Conservation (phyloP, 2,797 vertebrate genomes). For the Eleutherodactylus coqui region DNA sequence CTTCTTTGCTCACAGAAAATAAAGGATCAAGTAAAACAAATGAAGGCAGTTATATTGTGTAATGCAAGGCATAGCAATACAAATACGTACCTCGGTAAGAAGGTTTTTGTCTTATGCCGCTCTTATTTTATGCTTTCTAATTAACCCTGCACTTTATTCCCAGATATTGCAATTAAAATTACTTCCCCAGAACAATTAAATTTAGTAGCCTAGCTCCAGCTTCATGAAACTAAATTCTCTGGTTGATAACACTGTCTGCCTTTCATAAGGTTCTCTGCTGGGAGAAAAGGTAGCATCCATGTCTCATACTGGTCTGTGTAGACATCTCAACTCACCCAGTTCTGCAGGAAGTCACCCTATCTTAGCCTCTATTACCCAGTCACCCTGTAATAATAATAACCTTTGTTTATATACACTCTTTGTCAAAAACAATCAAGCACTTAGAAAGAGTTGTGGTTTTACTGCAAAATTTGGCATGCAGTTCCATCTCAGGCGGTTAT, state of each 20-base stretch:
- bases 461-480: too few relatives aligned
- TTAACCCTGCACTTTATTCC: neutral
- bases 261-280: neutral
- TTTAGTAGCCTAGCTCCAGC: neutral
- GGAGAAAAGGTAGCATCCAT: neutral
- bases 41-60: neutral
- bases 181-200: neutral
- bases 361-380: too few relatives aligned
- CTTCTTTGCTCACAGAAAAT: conserved; percentile 11
- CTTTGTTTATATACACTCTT: too few relatives aligned
- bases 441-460: too few relatives aligned
- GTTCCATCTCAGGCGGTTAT: too few relatives aligned
- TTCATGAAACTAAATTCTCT: neutral
- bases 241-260: neutral
- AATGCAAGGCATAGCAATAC: neutral
- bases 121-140: neutral
- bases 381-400: too few relatives aligned
- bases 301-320: neutral
- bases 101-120: neutral
- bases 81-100: neutral
- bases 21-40: neutral
- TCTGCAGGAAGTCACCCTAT: too few relatives aligned
- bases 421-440: too few relatives aligned
- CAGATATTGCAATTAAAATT: neutral
- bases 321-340: too few relatives aligned